phyloP scores from a whole-genome alignment of 2,113 vertebrate species.

The Rhodinocichla rosea region DNA sequence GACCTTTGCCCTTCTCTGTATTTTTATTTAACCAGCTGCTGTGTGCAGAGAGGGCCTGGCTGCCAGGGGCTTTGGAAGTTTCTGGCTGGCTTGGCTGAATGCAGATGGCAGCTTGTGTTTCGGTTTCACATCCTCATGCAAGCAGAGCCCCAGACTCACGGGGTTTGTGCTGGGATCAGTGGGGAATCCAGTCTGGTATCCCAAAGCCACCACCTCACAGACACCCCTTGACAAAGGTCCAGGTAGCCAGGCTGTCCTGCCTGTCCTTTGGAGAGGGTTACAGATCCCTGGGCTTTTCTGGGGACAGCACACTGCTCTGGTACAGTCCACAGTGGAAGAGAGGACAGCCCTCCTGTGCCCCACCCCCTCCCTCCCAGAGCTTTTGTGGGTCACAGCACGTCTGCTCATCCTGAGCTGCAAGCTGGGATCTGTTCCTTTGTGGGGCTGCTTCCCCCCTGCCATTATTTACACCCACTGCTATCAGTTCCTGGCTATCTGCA shows the following conservation, averaged over 20 bases:
- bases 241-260: background rate
- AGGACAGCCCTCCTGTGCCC: background rate
- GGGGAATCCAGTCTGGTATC: background rate
- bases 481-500: constrained; percentile 36
- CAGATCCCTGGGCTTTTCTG: background rate
- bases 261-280: background rate
- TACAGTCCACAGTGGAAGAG: fast-evolving
- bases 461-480: background rate
- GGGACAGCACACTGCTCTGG: background rate
- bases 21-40: background rate
- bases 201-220: fast-evolving
- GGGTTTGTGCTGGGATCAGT: background rate
- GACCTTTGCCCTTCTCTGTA: background rate
- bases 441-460: background rate
- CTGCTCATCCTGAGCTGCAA: background rate
- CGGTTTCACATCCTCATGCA: fast-evolving
- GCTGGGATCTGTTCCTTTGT: background rate
- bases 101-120: fast-evolving
- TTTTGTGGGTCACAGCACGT: fast-evolving
- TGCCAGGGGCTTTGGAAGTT: background rate
- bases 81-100: background rate
- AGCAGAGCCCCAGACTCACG: background rate
- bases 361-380: fast-evolving
- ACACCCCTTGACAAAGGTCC: background rate
- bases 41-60: background rate